Evolutionary conservation across 2,888 invertebrate genomes (phyloP).

Genomic region (Fragum whitleyi): DNA sequence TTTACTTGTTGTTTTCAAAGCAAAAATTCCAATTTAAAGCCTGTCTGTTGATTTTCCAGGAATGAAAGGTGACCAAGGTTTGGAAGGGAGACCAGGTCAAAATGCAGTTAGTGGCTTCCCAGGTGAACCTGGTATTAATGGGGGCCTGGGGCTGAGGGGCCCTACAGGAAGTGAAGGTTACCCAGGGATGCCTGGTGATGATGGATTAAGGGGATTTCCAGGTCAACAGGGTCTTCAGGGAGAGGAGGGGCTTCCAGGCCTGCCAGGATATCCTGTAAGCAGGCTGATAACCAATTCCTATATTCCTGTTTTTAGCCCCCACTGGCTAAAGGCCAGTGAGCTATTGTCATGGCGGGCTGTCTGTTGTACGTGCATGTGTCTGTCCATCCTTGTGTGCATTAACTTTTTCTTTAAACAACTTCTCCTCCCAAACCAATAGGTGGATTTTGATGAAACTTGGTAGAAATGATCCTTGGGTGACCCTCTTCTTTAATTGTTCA

Average conservation of each 20-base stretch:
- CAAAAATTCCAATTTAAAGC: too few species aligned
- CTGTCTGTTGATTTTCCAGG: not conserved
- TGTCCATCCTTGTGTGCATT: too few species aligned
- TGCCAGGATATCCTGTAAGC: conserved; percentile 59
- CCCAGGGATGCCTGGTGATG: conserved; percentile 58
- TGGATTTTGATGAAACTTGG: too few species aligned
- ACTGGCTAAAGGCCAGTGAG: too few species aligned
- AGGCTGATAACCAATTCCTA: too few species aligned
- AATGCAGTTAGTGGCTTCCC: conserved; percentile 53
- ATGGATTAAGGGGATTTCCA: conserved; percentile 43
- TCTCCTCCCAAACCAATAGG: too few species aligned
- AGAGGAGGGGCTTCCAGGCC: conserved; percentile 65
- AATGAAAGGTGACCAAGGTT: conserved; percentile 61
- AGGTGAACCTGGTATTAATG: conserved; percentile 65
- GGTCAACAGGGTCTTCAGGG: conserved; percentile 66
- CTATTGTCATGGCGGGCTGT: too few species aligned
- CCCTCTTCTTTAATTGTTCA: too few species aligned
- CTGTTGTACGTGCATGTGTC: too few species aligned
- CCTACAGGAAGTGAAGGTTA: conserved; percentile 56
- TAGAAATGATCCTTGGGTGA: too few species aligned
- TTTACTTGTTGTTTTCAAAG: too few species aligned
- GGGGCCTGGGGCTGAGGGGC: conserved; percentile 64
- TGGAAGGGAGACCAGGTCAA: conserved; percentile 52
- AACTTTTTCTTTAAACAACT: too few species aligned
- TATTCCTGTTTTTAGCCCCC: not conserved